Evolutionary conservation across 2,113 vertebrate genomes (phyloP).

Genomic region (Corvus cornix): DNA sequence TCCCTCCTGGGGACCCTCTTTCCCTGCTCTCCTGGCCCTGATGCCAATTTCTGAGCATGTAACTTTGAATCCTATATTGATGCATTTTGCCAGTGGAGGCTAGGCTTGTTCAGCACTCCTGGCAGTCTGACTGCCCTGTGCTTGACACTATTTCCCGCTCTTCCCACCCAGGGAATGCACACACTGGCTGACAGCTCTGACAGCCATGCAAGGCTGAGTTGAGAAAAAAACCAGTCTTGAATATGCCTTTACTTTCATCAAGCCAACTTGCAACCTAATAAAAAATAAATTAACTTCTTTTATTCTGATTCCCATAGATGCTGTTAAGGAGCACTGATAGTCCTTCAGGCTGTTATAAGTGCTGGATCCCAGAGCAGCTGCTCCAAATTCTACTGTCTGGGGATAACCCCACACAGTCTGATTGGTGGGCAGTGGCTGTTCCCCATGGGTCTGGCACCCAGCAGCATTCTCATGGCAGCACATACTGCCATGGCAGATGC

Average conservation of each 20-base stretch:
- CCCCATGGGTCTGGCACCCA: background rate
- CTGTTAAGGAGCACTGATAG: background rate
- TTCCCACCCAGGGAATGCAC: background rate
- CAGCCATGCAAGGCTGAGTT: background rate
- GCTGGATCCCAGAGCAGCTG: background rate
- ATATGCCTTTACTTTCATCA: background rate
- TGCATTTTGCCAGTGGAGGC: background rate
- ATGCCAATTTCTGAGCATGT: background rate
- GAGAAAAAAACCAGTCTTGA: background rate
- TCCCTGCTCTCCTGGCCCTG: background rate
- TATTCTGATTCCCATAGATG: background rate
- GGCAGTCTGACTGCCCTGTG: background rate
- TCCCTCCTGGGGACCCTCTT: background rate
- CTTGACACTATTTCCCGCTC: background rate
- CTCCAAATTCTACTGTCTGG: background rate
- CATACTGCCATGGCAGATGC: accelerated
- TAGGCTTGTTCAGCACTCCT: background rate
- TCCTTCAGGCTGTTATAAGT: background rate
- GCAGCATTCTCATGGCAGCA: accelerated
- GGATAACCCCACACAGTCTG: too few relatives aligned
- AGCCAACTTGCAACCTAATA: background rate
- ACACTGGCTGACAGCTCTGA: background rate
- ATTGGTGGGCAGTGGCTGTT: background rate
- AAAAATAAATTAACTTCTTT: background rate
- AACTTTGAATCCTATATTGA: background rate